Base-by-base conservation (phyloP, 1,140 invertebrate genomes). In the Heliconius hewitsoni region DNA sequence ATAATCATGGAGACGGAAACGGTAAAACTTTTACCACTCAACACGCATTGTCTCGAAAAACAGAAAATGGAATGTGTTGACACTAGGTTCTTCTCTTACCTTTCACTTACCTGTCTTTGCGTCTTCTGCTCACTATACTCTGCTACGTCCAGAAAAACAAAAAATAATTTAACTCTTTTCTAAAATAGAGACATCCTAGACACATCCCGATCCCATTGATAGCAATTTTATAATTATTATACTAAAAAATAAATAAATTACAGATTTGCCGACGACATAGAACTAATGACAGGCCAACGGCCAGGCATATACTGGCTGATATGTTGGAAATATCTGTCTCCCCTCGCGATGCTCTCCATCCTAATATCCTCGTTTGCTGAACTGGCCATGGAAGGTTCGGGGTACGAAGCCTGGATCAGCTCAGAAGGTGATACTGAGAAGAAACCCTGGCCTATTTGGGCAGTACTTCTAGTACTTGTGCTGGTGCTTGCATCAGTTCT, bases 251-350 rank as follows among this genome's bases (percentile, higher is more conserved):
- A 9, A 16, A 27, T 4, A 23, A 66, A 9, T 91, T 88, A 13
- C 82, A 94, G 91, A 86, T 99, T 99, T 88, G 97, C 97, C 8
- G 98, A 98, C 87, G 98, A 99, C 89, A 98, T 99, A 82, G 98
- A 99, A 94, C 95, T 98, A 88, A 99, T 99, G 98, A 99, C 98
- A 5, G 98, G 98, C 0, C 96, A 96, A 70, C 95, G 98, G 42
- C 98, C 98, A 5, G 97, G 96, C 2, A 94, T 98, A 6, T 99
- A 98, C 89, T 99, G 98, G 98, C 93, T 98, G 81, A 96, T 98
- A 81, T 99, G 98, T 91, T 99, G 98, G 98, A 98, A 98, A 87
- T 99, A 98, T 85, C 91, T 99, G 13, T 98, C 98, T 37, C 98
- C 98, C 0, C 88, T 97, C 74, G 98, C 98, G 2, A 99, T 99